Evolutionary conservation across 2,888 invertebrate species (phyloP).

Genomic region (Acrocyrtus sp.): DNA sequence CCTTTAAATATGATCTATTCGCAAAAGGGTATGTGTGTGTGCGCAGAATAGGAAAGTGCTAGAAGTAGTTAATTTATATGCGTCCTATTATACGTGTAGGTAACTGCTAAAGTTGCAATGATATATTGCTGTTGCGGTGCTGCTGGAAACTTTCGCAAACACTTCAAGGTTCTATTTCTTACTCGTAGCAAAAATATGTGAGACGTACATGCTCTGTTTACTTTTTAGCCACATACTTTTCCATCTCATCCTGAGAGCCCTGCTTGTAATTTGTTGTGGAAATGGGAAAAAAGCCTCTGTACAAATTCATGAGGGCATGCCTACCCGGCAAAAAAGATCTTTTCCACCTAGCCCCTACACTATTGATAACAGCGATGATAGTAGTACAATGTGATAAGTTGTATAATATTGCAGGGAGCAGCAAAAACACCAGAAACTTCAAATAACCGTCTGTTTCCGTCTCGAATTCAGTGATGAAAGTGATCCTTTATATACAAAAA

Average conservation of each 20-base stretch:
- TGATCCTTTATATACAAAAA: too few relatives aligned
- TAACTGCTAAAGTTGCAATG: constrained; percentile 14
- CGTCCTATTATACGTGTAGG: not conserved
- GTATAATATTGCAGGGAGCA: not conserved
- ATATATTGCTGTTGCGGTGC: constrained; percentile 35
- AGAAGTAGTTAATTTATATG: not conserved
- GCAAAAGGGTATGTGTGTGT: not conserved
- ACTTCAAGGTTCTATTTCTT: constrained; percentile 32
- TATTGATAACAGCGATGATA: too few relatives aligned
- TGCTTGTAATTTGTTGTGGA: not conserved
- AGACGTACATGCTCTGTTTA: constrained; percentile 33
- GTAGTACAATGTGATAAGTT: not conserved
- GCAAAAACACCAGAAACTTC: too few relatives aligned
- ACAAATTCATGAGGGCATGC: not conserved
- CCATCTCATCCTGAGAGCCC: not conserved
- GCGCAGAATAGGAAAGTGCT: not conserved
- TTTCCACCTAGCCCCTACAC: not conserved
- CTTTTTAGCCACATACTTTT: constrained; percentile 15
- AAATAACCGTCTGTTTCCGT: too few relatives aligned
- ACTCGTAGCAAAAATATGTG: constrained; percentile 14
- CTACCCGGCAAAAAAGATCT: not conserved
- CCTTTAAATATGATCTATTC: too few relatives aligned
- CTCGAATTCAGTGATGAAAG: too few relatives aligned
- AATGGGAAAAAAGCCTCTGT: not conserved
- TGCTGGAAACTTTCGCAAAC: constrained; percentile 39